Base-by-base conservation (phyloP, 2,888 invertebrate species). In the Gibbula magus region DNA sequence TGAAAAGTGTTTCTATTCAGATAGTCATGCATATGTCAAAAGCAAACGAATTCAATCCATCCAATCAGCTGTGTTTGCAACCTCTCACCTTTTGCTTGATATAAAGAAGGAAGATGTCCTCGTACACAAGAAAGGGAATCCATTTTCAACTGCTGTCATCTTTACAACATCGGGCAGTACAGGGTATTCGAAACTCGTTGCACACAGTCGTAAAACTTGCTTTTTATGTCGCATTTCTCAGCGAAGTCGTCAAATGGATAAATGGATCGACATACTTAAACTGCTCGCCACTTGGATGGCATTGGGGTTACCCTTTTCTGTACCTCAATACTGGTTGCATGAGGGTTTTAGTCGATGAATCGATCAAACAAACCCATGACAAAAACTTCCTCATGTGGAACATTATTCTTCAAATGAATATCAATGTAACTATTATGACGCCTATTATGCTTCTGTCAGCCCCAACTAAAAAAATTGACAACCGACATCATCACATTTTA, bases 161-260 rank as follows among this genome's bases (percentile, higher is more conserved):
- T 79, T 81, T 77, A 82, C 84, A 20, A 82, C 84, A n/a, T 84
- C 84, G 2, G 84, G 84, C 16, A 81, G 81, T 53, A 82, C 84
- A 4, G 84, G 84, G 8, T 84, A 79, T 56, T 80, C 82, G 10
- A 84, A 84, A 45, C 81, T 84, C 22, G 82, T 82, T 16, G 77
- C 76, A 25, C 78, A 77, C 25, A 66, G 75, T 0, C 82, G 82
- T 56, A 51, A 74, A 80, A 81, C 35, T 61, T 81, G 32, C 70
- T 75, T 53, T 78, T 73, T 18, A 78, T 84, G 35, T 45, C 61
- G 18, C 10, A 25, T 80, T 82, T 39, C 75, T 82, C 29, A 56
- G 78, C 52, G 76, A 56, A 4, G 78, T 81, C 25, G 56, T 79
- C 5, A 61, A 35, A 18, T 45, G 79, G 3, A n/a, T 45, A 16